Evolutionary conservation across 2,888 invertebrate species (phyloP).

Genomic region (Drosophila emarginata): DNA sequence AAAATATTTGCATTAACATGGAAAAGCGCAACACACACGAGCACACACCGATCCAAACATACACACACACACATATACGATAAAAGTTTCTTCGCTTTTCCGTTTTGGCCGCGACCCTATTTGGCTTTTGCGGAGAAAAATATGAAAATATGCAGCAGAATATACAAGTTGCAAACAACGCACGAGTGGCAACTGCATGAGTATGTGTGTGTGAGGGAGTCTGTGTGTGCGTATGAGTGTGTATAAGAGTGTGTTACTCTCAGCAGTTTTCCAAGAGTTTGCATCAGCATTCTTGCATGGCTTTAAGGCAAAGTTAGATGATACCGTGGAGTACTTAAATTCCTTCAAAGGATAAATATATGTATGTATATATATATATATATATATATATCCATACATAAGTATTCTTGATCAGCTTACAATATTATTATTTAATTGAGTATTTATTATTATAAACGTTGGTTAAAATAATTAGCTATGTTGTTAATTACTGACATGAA

Average conservation of each 20-base stretch:
- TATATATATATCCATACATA: no score
- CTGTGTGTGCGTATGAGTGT: constrained; percentile 13
- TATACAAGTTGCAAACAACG: constrained; percentile 21
- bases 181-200: constrained; percentile 16
- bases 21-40: constrained; percentile 44
- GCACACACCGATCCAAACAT: constrained; percentile 8
- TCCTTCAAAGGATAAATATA: neutral
- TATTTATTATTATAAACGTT: no score
- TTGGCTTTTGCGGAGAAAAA: constrained; percentile 37
- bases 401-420: no score
- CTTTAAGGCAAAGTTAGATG: neutral
- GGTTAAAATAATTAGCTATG: no score
- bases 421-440: no score
- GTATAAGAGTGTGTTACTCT: constrained; percentile 19
- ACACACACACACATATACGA: constrained; percentile 8
- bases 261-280: constrained; percentile 48
- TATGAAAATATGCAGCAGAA: constrained; percentile 46
- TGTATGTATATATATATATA: neutral
- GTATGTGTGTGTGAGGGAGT: neutral
- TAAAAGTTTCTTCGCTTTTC: constrained; percentile 25
- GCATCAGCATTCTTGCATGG: constrained; percentile 43
- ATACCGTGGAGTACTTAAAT: neutral
- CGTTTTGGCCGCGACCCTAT: constrained; percentile 28
- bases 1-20: constrained; percentile 64
- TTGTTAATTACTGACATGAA: no score